Evolutionary conservation across 2,113 vertebrate genomes (phyloP).

Genomic region (Rhodinocichla rosea): DNA sequence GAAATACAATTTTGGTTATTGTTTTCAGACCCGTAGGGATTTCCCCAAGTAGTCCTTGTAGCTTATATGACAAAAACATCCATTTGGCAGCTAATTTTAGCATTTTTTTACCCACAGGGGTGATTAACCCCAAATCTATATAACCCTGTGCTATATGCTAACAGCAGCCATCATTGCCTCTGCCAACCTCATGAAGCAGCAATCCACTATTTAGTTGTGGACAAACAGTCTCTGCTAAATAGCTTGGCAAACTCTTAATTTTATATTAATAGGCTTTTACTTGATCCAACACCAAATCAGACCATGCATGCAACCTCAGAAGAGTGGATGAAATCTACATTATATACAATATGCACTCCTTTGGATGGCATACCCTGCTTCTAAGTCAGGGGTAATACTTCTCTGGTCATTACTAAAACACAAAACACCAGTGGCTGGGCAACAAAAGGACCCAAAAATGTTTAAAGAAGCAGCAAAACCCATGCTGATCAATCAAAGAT

Average conservation of each 20-base stretch:
- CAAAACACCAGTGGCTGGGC: background rate
- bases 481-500: background rate
- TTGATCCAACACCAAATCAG: background rate
- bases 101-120: background rate
- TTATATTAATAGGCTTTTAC: background rate
- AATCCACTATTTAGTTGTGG: background rate
- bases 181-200: background rate
- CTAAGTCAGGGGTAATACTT: background rate
- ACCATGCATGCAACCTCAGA: background rate
- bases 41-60: background rate
- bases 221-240: background rate
- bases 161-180: background rate
- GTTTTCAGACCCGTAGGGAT: constrained; percentile 30
- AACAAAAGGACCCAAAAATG: background rate
- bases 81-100: background rate
- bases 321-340: background rate
- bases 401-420: background rate
- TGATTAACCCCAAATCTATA: background rate
- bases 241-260: background rate
- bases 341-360: background rate
- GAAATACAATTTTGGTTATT: constrained; percentile 4
- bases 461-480: background rate
- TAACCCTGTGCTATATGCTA: background rate
- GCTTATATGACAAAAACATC: background rate
- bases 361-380: background rate